These are phyloP conservation scores for Caerostris extrusa DNA, from an alignment of 1,140 invertebrate species.

Conservation along the genomic window DNA sequence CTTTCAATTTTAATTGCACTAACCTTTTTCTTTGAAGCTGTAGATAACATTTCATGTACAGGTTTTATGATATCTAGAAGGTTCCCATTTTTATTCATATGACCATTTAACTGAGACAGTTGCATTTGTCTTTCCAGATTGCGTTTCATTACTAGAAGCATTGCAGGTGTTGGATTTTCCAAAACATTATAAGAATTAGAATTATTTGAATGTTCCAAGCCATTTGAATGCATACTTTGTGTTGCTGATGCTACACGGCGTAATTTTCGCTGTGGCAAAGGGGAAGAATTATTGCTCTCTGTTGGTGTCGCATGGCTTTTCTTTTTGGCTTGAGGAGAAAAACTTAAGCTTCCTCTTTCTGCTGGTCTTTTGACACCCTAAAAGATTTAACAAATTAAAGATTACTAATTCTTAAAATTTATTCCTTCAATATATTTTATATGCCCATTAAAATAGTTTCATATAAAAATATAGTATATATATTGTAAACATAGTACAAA, in stretches of 20 bases:
- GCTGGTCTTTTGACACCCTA: constrained; percentile 60
- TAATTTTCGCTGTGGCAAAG: constrained; percentile 61
- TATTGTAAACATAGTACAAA: too few species aligned
- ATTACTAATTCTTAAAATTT: too few species aligned
- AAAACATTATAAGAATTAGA: constrained; percentile 41
- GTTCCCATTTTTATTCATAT: constrained; percentile 5
- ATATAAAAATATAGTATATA: too few species aligned
- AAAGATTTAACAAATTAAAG: neutral
- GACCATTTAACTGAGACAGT: constrained; percentile 8
- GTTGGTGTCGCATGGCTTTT: constrained; percentile 12
- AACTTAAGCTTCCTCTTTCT: constrained; percentile 71
- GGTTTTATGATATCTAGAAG: constrained; percentile 13
- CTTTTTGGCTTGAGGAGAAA: constrained; percentile 67
- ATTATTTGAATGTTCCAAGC: constrained; percentile 57
- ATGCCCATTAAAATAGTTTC: too few species aligned
- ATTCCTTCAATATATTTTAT: too few species aligned
- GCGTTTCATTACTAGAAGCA: constrained; percentile 82
- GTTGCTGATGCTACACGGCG: constrained; percentile 69
- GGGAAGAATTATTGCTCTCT: constrained; percentile 51
- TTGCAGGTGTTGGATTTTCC: constrained; percentile 83
- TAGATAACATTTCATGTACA: constrained; percentile 17
- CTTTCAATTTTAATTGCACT: neutral
- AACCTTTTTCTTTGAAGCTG: constrained; percentile 35
- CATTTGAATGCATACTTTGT: constrained; percentile 65
- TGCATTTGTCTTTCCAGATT: constrained; percentile 74